Base-by-base conservation (phyloP, 2,888 invertebrate genomes). In the Hyalella azteca region DNA sequence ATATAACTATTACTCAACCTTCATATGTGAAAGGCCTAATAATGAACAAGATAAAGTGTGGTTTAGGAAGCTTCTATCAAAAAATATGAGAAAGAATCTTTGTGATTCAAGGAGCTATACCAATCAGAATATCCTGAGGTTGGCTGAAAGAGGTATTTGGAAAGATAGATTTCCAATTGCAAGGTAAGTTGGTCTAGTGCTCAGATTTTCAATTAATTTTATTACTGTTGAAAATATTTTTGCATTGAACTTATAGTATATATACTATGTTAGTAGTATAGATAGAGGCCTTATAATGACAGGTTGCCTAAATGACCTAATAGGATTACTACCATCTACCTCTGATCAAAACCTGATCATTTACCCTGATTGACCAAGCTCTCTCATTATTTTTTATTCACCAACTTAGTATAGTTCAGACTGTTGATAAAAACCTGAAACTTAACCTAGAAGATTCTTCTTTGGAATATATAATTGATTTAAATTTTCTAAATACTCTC, bases 121-220 rank as follows among this genome's bases (percentile, higher is more conserved):
- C 3, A 73, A 78, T 45, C 75, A 79, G 32, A 81, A 79, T 60
- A 78, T 82, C n/a, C 40, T 78, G 19, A 77, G 73, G 40, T 79
- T 82, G 7, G 13, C 75, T 19, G 81, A 82, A 39, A 76, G 82
- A 66, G 82, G 82, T 49, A 59, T 82, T 15, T 79, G 81, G 79
- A 75, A 79, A 7, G 81, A 82, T 40, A 59, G 73, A 39, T 82
- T 82, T 29, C 82, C 82, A 2, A 78, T 78, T 41, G 40, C 78
- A 32, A 79, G 81, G 82, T 82, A 76, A 26, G 73, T 66, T 41
- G 19, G 5, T 73, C 50, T 50, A 50, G 9, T 45, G 45, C 15
- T 45, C 15, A 45, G 15, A 7, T 45, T 45, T 45, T 45, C 45
- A 45, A 45, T 45, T 15, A 11, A 45, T 11, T 9, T 15, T 49